phyloP scores from a whole-genome alignment of 2,113 vertebrate species.

The Genyomyrus donnyi region DNA sequence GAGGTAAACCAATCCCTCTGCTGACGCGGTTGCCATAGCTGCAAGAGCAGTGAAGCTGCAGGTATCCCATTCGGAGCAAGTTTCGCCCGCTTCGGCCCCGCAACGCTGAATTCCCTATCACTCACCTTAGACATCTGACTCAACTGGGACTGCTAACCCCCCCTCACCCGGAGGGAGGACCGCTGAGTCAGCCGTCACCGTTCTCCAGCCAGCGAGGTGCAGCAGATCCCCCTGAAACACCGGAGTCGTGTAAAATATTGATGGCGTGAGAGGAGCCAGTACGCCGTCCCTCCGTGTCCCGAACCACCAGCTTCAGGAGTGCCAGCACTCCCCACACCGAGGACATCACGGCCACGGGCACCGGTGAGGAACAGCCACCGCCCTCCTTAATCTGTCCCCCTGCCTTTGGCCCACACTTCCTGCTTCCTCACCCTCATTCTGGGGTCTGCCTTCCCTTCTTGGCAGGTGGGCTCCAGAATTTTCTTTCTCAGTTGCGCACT shows the following conservation, averaged over 20 bases:
- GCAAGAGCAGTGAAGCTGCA: neutral
- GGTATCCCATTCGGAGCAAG: neutral
- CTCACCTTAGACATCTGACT: neutral
- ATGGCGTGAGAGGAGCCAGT: conserved; percentile 39
- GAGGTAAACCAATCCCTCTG: conserved; percentile 14
- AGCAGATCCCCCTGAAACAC: neutral
- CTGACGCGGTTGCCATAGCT: conserved; percentile 8
- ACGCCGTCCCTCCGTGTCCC: conserved; percentile 44
- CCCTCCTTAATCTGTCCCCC: neutral
- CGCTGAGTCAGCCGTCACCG: neutral
- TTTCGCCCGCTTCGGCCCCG: neutral
- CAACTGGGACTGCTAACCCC: neutral
- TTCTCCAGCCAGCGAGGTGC: neutral
- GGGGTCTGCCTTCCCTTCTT: neutral
- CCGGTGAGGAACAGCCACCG: conserved; percentile 60
- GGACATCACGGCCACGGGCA: conserved; percentile 65
- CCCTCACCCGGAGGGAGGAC: neutral
- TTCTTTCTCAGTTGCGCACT: neutral
- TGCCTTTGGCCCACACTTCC: neutral
- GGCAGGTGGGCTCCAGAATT: neutral
- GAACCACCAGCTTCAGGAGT: conserved; percentile 63
- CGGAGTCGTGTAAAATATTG: conserved; percentile 43
- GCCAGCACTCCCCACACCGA: conserved; percentile 57
- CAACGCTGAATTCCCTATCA: neutral
- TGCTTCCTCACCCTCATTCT: neutral